Percentiles rank a stretch among this genome's conserved stretches.
These are phyloP conservation scores for Bovichtus variegatus DNA, from an alignment of 2,797 vertebrate genomes.

Conservation along the genomic window DNA sequence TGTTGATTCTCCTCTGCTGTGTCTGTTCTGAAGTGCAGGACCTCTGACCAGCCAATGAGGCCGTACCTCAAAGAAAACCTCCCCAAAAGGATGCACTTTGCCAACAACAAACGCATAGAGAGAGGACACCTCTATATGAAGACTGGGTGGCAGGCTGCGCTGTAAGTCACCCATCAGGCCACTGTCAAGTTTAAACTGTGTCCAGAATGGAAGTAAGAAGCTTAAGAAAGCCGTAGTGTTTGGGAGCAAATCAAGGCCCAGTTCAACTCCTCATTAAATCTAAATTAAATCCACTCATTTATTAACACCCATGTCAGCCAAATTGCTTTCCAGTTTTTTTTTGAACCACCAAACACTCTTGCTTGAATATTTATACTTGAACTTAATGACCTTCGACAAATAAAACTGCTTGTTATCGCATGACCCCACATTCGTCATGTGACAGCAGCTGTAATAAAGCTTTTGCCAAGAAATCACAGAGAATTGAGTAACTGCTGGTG, in stretches of 20 bases:
- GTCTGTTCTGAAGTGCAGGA: constrained; percentile 89
- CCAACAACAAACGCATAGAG: constrained; percentile 91
- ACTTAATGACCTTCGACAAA: not conserved
- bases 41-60: constrained; percentile 88
- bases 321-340: not conserved
- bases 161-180: constrained; percentile 80
- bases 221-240: not conserved
- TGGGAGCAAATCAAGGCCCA: not conserved
- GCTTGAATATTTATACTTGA: not conserved
- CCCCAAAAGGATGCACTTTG: constrained; percentile 94
- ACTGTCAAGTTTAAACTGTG: not conserved
- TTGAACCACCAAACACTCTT: not conserved
- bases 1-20: constrained; percentile 58
- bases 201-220: not conserved
- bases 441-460: not conserved
- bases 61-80: constrained; percentile 91
- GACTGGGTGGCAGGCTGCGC: constrained; percentile 88
- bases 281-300: not conserved
- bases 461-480: not conserved
- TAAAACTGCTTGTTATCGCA: not conserved
- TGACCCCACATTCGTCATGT: not conserved
- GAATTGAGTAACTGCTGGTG: not conserved
- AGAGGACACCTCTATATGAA: constrained; percentile 91
- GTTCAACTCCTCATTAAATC: not conserved
- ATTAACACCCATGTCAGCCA: not conserved